Base-by-base conservation (phyloP, 2,797 vertebrate species). In the Sebastes hubbsi region DNA sequence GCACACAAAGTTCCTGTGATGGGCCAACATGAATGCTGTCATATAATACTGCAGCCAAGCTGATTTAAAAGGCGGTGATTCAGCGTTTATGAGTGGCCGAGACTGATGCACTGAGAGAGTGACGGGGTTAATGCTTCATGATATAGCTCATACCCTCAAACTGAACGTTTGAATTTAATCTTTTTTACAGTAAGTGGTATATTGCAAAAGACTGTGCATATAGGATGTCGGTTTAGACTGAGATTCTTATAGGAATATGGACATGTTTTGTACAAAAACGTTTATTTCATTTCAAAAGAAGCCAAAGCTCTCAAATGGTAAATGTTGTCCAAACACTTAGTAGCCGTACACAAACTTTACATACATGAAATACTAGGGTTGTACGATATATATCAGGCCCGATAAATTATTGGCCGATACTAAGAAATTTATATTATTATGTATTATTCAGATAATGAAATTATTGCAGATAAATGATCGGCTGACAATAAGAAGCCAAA, bases 1-100 rank as follows among this genome's bases (percentile, higher is more conserved):
- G 55, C 63, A 52, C 20, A 1, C 3, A 25, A 32, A 27, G 71
- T 36, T 77, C 65, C 59, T 64, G 38, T 9, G 49, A 70, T 22
- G 59, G 20, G 4, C 14, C 27, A 34, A 58, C 52, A 24, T 42
- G 63, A 76, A 38, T 27, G 58, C 64, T 3, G 61, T 52, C 56
- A 2, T 61, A 8, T 55, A 52, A 68, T 8, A 29, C 38, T 25
- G 67, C 71, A 20, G 72, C 25, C 75, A 69, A 80, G 63, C 52
- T 63, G 72, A 60, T 68, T 81, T 65, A 69, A 6, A 13, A 46
- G n/a, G 25, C 10, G 14, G 61, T 12, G 29, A 81, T 76, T 49
- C 27, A 61, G 6, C 30, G 0, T 36, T 18, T 9, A 66, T 24
- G 52, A 55, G 34, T 7, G 49, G 12, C 11, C 0, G 20, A 36